These are phyloP conservation scores for Latrodectus hesperus DNA, from an alignment of 2,888 invertebrate species.

Conservation along the genomic window DNA sequence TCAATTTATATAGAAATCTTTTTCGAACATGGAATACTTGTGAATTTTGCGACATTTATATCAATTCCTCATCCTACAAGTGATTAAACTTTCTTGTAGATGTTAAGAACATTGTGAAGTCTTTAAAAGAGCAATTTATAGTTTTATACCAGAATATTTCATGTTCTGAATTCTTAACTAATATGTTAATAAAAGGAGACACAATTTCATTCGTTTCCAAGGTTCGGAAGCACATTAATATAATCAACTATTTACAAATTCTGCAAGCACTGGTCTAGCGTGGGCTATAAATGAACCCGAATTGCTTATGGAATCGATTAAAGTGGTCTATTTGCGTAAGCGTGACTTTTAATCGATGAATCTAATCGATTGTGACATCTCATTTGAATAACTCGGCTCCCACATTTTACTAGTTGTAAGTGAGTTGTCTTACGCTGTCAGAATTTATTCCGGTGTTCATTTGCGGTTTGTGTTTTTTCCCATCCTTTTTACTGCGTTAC, in stretches of 20 bases:
- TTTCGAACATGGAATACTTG: no score
- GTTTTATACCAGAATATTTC: no score
- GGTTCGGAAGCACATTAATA: neutral
- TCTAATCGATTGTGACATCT: slow-evolving; percentile 64
- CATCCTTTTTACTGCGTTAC: no score
- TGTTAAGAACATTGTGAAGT: no score
- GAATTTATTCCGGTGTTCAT: no score
- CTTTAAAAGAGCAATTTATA: no score
- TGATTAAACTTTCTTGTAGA: no score
- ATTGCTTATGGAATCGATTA: slow-evolving; percentile 46
- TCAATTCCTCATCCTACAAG: no score
- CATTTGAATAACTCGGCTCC: slow-evolving; percentile 52
- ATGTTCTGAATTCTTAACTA: no score
- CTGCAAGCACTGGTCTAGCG: slow-evolving; percentile 15
- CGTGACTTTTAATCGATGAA: slow-evolving; percentile 67
- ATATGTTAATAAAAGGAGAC: neutral
- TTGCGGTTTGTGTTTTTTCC: no score
- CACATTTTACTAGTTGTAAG: neutral
- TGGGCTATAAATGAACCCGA: slow-evolving; percentile 4
- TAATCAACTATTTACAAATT: slow-evolving; percentile 8
- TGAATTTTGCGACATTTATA: no score
- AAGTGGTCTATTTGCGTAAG: slow-evolving; percentile 51
- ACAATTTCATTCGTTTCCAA: neutral
- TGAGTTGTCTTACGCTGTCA: slow-evolving; percentile 41
- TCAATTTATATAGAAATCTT: no score